Percentiles rank a stretch among this genome's conserved stretches.
These are phyloP conservation scores for Sigmodon hispidus DNA, from an alignment of 2,113 vertebrate genomes.

Conservation along the genomic window DNA sequence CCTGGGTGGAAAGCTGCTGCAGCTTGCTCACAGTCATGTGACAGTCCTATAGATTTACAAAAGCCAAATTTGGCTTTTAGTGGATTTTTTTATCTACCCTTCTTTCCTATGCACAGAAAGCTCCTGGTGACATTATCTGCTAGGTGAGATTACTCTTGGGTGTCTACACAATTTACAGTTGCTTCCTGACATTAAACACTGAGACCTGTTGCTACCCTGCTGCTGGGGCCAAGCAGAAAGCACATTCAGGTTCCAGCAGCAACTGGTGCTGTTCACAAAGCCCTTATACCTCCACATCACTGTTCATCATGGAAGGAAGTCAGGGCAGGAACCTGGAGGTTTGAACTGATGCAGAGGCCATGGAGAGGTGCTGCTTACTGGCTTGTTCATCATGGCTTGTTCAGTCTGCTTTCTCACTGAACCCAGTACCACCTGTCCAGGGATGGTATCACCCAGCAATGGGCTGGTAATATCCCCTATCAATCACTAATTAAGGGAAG, in stretches of 20 bases:
- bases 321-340: not conserved
- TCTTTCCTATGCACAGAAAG: not conserved
- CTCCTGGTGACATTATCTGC: not conserved
- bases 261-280: not conserved
- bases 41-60: not conserved
- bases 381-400: not conserved
- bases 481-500: not conserved
- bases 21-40: not conserved
- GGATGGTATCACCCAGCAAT: not conserved
- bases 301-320: not conserved
- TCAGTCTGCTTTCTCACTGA: not conserved
- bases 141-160: not conserved
- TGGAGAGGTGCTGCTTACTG: not conserved
- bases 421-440: not conserved
- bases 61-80: not conserved
- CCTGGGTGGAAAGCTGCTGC: rapidly evolving
- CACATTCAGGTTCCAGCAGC: not conserved
- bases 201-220: too few relatives aligned
- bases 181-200: not conserved
- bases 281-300: not conserved
- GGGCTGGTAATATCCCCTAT: not conserved
- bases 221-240: rapidly evolving
- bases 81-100: not conserved
- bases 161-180: not conserved
- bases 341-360: not conserved